Conservation (phyloP, 2,888 invertebrate species). For the Heliconius erato region DNA sequence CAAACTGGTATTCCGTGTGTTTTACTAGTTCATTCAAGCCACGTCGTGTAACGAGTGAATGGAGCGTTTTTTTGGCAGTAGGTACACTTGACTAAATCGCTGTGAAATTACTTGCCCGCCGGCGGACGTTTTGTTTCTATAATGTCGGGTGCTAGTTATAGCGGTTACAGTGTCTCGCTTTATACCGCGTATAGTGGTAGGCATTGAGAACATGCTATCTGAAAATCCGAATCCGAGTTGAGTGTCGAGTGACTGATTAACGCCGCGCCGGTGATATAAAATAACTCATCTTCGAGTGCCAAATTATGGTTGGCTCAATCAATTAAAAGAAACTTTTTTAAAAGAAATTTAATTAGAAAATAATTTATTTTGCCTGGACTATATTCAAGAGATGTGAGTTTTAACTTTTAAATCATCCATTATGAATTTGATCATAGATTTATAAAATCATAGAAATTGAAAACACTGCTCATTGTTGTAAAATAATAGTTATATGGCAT, state of each 20-base stretch:
- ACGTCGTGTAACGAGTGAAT: constrained; percentile 69
- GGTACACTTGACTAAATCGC: constrained; percentile 82
- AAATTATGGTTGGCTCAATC: too few relatives aligned
- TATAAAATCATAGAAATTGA: neutral
- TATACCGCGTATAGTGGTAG: neutral
- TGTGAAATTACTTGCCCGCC: constrained; percentile 81
- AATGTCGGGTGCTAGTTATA: constrained; percentile 56
- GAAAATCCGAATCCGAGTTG: neutral
- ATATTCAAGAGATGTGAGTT: too few relatives aligned
- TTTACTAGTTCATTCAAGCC: constrained; percentile 49
- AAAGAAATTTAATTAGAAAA: too few relatives aligned
- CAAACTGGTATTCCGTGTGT: constrained; percentile 15
- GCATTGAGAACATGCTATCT: neutral
- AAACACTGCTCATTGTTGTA: neutral
- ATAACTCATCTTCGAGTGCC: too few relatives aligned
- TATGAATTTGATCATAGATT: neutral
- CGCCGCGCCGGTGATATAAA: too few relatives aligned
- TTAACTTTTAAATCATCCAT: too few relatives aligned
- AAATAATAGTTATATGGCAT: too few relatives aligned
- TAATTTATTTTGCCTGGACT: too few relatives aligned
- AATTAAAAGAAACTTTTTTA: too few relatives aligned
- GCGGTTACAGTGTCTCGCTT: constrained; percentile 48
- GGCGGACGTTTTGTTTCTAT: constrained; percentile 60
- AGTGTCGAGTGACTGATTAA: neutral
- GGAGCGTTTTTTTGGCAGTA: constrained; percentile 75